Evolutionary conservation across 2,113 vertebrate genomes (phyloP).

Genomic region (Psittacus erithacus): DNA sequence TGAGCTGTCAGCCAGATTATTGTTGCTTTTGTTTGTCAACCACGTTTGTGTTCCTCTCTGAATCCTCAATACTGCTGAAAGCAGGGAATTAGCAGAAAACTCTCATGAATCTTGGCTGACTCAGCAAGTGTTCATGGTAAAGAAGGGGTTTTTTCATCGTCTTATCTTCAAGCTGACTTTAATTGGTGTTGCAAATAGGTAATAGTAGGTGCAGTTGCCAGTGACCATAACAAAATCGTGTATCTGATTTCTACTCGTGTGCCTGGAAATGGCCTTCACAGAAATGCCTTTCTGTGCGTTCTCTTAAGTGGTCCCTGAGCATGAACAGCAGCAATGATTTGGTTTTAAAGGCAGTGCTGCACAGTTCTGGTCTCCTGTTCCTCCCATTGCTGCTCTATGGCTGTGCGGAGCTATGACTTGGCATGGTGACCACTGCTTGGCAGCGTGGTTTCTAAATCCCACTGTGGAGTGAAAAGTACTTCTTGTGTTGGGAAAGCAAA

Average conservation of each 20-base stretch:
- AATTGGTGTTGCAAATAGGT: background rate
- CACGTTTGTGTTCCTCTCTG: background rate
- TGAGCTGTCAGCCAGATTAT: background rate
- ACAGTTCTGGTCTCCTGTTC: background rate
- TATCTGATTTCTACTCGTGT: background rate
- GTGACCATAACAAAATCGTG: background rate
- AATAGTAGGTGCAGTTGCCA: background rate
- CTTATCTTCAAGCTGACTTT: background rate
- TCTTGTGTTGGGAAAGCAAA: background rate
- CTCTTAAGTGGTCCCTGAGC: background rate
- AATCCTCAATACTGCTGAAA: background rate
- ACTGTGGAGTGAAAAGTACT: background rate
- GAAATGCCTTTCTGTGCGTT: background rate
- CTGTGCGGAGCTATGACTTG: background rate
- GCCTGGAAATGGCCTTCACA: background rate
- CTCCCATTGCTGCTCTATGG: fast-evolving
- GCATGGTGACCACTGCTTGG: background rate
- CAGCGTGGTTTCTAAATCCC: background rate
- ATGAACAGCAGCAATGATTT: background rate
- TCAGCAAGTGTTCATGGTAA: background rate
- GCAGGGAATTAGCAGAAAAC: background rate
- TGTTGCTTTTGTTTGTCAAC: background rate
- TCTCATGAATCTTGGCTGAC: background rate
- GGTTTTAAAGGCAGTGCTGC: background rate
- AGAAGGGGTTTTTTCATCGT: background rate